These are phyloP conservation scores for Nemurella pictetii DNA, from an alignment of 2,888 invertebrate genomes.

Conservation along the genomic window DNA sequence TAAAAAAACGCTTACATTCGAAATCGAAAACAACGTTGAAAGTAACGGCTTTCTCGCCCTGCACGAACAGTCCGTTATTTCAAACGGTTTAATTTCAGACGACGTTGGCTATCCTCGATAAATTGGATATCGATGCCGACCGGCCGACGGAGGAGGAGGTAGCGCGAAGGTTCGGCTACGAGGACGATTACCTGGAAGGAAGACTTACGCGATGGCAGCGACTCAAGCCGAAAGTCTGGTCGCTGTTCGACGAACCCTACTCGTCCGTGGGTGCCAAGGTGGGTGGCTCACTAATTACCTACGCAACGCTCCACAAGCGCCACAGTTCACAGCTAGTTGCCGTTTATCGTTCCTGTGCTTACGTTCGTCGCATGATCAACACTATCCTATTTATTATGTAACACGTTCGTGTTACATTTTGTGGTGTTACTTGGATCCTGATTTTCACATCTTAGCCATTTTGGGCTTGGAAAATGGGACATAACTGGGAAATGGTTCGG, in stretches of 20 bases:
- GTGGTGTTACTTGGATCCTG: not conserved
- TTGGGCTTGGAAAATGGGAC: too few species aligned
- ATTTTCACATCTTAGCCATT: not conserved
- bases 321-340: too few species aligned
- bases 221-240: constrained; percentile 90
- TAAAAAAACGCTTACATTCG: not conserved
- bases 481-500: too few species aligned
- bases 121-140: constrained; percentile 91
- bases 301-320: too few species aligned
- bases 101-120: constrained; percentile 92
- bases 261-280: constrained; percentile 92
- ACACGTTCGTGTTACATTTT: not conserved
- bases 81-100: constrained; percentile 63
- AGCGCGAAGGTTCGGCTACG: constrained; percentile 88
- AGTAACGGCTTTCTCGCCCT: not conserved
- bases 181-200: constrained; percentile 80
- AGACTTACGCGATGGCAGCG: constrained; percentile 85
- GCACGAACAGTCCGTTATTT: not conserved
- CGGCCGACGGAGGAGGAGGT: constrained; percentile 91
- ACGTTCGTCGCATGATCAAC: not conserved
- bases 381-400: not conserved
- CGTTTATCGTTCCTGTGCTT: not conserved
- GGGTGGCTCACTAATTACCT: constrained; percentile 43
- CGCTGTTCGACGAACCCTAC: constrained; percentile 94
- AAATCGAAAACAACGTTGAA: constrained; percentile 1